These are phyloP conservation scores for Chrysaora quinquecirrha DNA, from an alignment of 30 jellyfish, hydroid and myxozoan species.

Conservation along the genomic window DNA sequence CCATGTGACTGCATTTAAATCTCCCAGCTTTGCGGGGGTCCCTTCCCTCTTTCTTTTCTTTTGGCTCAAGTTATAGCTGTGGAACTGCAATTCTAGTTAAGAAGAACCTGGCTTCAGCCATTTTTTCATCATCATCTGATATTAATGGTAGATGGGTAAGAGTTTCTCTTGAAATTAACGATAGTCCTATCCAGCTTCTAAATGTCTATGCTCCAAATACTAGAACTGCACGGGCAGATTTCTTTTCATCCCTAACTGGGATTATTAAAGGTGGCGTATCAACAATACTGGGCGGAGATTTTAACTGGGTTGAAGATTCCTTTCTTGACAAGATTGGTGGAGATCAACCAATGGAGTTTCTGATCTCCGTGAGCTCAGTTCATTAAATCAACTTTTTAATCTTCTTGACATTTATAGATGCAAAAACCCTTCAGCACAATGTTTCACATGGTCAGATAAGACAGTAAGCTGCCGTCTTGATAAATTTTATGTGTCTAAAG, in stretches of 20 bases:
- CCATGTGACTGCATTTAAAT: neutral
- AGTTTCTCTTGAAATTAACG: neutral
- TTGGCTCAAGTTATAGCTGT: slow-evolving; percentile 15
- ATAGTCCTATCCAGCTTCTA: slow-evolving; percentile 1
- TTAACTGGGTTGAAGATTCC: slow-evolving; percentile 27
- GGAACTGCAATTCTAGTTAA: slow-evolving; percentile 31
- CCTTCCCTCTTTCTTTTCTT: neutral
- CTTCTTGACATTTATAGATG: slow-evolving; percentile 23
- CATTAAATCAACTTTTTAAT: neutral
- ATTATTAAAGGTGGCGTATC: slow-evolving; percentile 1
- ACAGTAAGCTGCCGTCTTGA: slow-evolving; percentile 8
- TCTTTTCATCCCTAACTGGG: neutral
- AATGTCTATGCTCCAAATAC: slow-evolving; percentile 46
- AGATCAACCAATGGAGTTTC: slow-evolving; percentile 1
- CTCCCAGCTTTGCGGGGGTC: neutral
- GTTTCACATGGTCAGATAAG: neutral
- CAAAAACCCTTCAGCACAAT: slow-evolving; percentile 3
- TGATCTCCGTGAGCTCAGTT: neutral
- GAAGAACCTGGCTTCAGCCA: neutral
- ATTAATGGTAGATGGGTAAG: slow-evolving; percentile 1
- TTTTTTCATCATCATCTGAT: neutral
- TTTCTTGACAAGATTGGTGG: slow-evolving; percentile 38
- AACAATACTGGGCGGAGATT: slow-evolving; percentile 38
- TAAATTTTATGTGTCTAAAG: neutral
- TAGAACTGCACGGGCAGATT: neutral